Base-by-base conservation (phyloP, 2,113 vertebrate species). In the Rhombomys opimus region DNA sequence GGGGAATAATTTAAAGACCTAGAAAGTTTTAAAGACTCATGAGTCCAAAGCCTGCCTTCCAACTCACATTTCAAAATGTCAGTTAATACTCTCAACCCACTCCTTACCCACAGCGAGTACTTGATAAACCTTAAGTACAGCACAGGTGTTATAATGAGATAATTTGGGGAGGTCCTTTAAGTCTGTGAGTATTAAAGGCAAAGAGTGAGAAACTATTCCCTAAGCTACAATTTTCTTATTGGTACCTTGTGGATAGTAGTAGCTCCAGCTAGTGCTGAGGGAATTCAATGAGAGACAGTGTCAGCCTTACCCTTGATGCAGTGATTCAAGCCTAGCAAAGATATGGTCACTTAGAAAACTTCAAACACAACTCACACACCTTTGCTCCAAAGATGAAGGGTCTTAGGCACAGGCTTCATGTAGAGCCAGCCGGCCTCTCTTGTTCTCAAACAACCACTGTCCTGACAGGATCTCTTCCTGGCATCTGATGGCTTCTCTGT, bases 381-480 rank as follows among this genome's bases (percentile, higher is more conserved):
- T n/a, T 67, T 25, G 35, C 32, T 92, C 77, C 14, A 87, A 78
- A 73, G 9, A 57, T 86, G 95, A 72, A 80, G 4, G 30, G 17
- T 59, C 13, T 41, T 89, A 30, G 46, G 50, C 30, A 6, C 6
- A 17, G 65, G 27, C 17, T 87, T 81, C 89, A 73, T 78, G 13
- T 52, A 75, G 78, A 59, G 25, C 65, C 35, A 88, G 15, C 12
- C 0, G 5, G 41, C n/a, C 17, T 18, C 67, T n/a, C 46, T 89
- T 70, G 50, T 76, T 87, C 65, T 90, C 65, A 54, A 65, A 23
- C 75, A 77, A 2, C 1, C 35, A 35, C 78, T 52, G 63, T 61
- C 35, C 20, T 27, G 41, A 80, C 91, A 87, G 23, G 35, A 32
- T 72, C 73, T 90, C 89, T 70, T 91, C 61, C 67, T 96, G 94